Percentiles rank a stretch among this genome's conserved stretches.
Conservation (phyloP, 2,113 vertebrate genomes). For the Oncorhynchus kisutch region DNA sequence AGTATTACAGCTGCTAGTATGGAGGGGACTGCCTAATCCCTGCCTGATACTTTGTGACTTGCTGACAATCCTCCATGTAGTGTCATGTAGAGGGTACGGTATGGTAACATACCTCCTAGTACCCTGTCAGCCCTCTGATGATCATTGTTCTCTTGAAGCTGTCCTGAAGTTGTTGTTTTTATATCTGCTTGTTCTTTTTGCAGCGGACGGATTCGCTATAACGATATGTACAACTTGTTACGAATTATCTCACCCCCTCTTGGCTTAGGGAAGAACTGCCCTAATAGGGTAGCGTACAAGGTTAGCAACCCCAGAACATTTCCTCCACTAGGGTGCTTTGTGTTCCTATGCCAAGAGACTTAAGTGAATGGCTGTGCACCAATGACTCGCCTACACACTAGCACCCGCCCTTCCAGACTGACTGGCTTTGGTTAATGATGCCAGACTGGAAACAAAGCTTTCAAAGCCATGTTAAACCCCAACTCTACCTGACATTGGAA, state of each 20-base stretch:
- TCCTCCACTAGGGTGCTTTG: constrained; percentile 73
- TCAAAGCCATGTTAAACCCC: constrained; percentile 51
- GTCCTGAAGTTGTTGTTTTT: constrained; percentile 63
- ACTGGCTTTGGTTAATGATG: constrained; percentile 75
- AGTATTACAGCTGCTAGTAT: constrained; percentile 24
- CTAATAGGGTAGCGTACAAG: constrained; percentile 97
- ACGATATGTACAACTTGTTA: constrained; percentile 98
- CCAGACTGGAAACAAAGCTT: constrained; percentile 75
- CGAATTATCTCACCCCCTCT: constrained; percentile 92
- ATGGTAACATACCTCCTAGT: constrained; percentile 7
- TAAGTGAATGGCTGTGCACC: constrained; percentile 80
- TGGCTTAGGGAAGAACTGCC: constrained; percentile 98
- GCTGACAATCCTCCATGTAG: background rate
- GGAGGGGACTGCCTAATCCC: constrained; percentile 11
- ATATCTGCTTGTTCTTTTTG: constrained; percentile 84
- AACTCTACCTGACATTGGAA: background rate
- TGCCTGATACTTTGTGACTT: background rate
- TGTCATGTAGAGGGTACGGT: background rate
- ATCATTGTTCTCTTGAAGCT: constrained; percentile 59
- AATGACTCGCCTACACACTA: constrained; percentile 72
- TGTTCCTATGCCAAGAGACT: constrained; percentile 65
- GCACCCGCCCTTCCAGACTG: constrained; percentile 68
- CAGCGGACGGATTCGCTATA: constrained; percentile 95
- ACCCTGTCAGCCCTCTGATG: constrained; percentile 52
- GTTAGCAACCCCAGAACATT: constrained; percentile 86